Evolutionary conservation across 2,888 invertebrate species (phyloP), one percentile per base, ranked within the genome.

Genomic region (Hyalella azteca): DNA sequence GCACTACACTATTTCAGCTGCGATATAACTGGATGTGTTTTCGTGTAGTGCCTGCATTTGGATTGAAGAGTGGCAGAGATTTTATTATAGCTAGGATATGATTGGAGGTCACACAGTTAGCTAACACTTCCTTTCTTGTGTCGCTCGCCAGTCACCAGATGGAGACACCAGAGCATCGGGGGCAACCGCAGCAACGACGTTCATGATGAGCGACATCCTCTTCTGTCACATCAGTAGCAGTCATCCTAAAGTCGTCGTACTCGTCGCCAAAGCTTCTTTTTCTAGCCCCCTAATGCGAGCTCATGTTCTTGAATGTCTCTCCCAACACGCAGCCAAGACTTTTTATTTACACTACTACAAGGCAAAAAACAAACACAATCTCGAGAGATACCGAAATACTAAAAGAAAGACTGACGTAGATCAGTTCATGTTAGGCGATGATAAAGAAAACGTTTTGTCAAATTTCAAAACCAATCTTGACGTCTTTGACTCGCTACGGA

Each of bases 161-260:
- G 66, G 36, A 11, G 66, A 29, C 39, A 36, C 7, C 5, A 45
- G 45, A n/a, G n/a, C n/a, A 11, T 22, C 36, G 36, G 66, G 66
- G 19, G 7, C 66, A 36, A 36, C 66, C 13, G 66, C 66, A 36
- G 66, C 66, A 66, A 36, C 32, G 36, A 66, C 66, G 66, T 66
- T 66, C 66, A 11, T 66, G 66, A 66, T 83, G 80, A 80, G 84
- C 60, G 87, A 87, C 84, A 86, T 87, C 75, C 86, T 87, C 40
- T 87, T 87, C 85, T 87, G 87, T 79, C 87, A 87, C 81, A 86
- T 86, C 36, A 87, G 87, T 78, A 85, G 86, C 5, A 76, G 85
- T n/a, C 85, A 85, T 79, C 87, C 87, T 13, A 85, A 86, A 11
- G 85, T 87, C 7, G 85, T 87, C n/a, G 86, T 87, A 26, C 86